Evolutionary conservation across 2,888 invertebrate genomes (phyloP).

Genomic region (Thumatha senex): DNA sequence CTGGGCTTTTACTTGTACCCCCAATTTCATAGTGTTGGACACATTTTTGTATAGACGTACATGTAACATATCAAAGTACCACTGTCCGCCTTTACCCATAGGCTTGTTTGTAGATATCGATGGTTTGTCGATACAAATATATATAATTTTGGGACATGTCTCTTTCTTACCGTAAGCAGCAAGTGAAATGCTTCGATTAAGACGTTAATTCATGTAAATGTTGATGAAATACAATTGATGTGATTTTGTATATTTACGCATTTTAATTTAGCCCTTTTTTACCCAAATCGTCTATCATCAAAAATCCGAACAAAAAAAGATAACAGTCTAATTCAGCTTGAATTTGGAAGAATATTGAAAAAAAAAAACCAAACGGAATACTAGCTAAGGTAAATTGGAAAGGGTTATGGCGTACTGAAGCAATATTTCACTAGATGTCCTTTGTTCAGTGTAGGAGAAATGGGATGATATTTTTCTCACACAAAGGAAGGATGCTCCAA

Average conservation of each 20-base stretch:
- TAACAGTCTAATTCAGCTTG: too few species aligned
- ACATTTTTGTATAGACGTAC: conserved; percentile 35
- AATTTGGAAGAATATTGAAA: too few species aligned
- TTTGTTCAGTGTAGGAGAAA: too few species aligned
- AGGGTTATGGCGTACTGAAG: too few species aligned
- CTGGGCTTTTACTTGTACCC: conserved; percentile 12
- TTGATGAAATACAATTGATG: conserved; percentile 84
- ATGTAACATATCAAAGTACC: conserved; percentile 61
- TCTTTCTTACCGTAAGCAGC: conserved; percentile 76
- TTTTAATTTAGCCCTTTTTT: conserved; percentile 57
- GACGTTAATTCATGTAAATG: conserved; percentile 81
- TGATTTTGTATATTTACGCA: conserved; percentile 71
- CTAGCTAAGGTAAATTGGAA: too few species aligned
- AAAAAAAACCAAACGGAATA: too few species aligned
- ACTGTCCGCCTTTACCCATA: conserved; percentile 77
- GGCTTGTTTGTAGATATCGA: conserved; percentile 74
- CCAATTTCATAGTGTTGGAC: conserved; percentile 4
- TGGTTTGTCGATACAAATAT: conserved; percentile 49
- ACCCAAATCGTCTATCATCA: too few species aligned
- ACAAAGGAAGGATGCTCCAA: too few species aligned
- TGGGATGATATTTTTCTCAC: too few species aligned
- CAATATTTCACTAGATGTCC: too few species aligned
- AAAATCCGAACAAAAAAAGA: too few species aligned
- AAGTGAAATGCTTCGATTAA: conserved; percentile 80
- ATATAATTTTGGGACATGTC: conserved; percentile 67